phyloP scores from a whole-genome alignment of 2,888 invertebrate genomes.

The Oscheius onirici region DNA sequence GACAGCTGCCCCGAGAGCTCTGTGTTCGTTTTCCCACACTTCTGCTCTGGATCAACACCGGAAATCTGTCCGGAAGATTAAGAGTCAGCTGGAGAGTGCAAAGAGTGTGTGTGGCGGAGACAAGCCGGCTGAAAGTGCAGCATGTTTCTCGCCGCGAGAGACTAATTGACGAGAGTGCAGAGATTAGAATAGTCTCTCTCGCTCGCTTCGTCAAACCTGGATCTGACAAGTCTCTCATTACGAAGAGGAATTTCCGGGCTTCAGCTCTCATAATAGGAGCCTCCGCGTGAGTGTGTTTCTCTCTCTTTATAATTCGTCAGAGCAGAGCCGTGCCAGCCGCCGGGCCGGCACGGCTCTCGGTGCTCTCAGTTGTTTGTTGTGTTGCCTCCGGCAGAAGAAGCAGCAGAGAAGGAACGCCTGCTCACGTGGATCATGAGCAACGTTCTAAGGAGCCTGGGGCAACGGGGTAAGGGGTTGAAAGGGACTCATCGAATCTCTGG shows the following conservation, averaged over 20 bases:
- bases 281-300: conserved; percentile 18
- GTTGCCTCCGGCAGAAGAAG: conserved; percentile 15
- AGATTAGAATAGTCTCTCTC: too few relatives aligned
- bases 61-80: too few relatives aligned
- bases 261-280: conserved; percentile 18
- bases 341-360: conserved; percentile 8
- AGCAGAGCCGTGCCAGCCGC: conserved; percentile 6
- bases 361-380: conserved; percentile 27
- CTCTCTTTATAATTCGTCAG: conserved; percentile 23
- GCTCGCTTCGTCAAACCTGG: too few relatives aligned
- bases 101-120: too few relatives aligned
- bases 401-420: neutral
- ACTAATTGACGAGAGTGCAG: too few relatives aligned
- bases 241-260: neutral
- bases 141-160: too few relatives aligned
- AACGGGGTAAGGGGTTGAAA: conserved; percentile 37
- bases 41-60: too few relatives aligned
- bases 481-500: conserved; percentile 8
- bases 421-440: neutral
- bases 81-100: too few relatives aligned
- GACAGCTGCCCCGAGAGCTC: too few relatives aligned
- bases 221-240: neutral
- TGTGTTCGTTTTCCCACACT: too few relatives aligned
- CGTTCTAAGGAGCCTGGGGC: neutral
- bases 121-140: too few relatives aligned